Evolutionary conservation across 2,797 vertebrate species (phyloP), one percentile per base, ranked within the genome.

Genomic region (Apodemus agrarius): DNA sequence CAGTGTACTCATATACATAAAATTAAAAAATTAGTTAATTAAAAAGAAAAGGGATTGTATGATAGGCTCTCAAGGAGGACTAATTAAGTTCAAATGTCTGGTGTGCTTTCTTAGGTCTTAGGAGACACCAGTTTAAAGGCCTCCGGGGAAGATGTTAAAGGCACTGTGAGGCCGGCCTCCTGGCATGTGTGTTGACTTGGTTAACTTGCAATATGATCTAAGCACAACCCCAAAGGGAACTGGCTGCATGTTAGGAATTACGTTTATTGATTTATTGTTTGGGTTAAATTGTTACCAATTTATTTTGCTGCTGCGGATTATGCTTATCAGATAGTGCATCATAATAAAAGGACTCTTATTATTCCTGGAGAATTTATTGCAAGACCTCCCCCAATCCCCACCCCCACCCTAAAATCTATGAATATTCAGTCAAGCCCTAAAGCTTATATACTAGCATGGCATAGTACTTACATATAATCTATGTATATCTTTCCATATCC

Each of bases 171-270:
- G 78, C 54, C 69, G 75, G 61, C 61, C 93, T 92, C 7, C 75
- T 49, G 74, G 67, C 74, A 76, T 59, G 2, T 6, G 6, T 88
- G 34, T 40, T 72, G 67, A 88, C 49, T 91, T 90, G 75, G 21
- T 89, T 92, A 92, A 67, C 93, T 86, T 87, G 91, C 37, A 40
- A 86, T 54, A 84, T 63, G 79, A 92, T 86, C 54, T 57, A 63
- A 92, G 81, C 76, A 65, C 63, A 11, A 14, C 54, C 40, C 52
- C 72, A 22, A 3, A 46, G 92, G 92, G 74, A 74, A 59, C 1
- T 87, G 67, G 61, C 43, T 79, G 46, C n/a, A 43, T 17, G 79
- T 16, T 69, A 61, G 6, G 40, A 13, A 69, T 81, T 93, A 78
- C 79, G 76, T 31, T 75, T 43, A 83, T 61, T 57, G 37, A 87